Percentiles rank a stretch among this genome's conserved stretches.
phyloP scores from a whole-genome alignment of 2,888 invertebrate genomes.

The Ligdia adustata region DNA sequence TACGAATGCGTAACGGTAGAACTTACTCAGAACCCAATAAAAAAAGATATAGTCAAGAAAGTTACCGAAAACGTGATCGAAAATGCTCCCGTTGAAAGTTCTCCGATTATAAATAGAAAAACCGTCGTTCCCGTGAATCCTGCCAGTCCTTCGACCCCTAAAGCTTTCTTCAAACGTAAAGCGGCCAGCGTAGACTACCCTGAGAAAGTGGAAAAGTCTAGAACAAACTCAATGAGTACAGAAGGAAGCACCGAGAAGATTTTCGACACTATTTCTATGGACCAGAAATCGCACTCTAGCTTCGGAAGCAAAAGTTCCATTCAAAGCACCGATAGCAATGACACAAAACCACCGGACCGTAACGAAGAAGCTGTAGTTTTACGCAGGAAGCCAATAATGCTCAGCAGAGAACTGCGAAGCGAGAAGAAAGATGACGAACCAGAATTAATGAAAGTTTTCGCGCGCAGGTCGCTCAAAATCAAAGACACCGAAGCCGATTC shows the following conservation, averaged over 20 bases:
- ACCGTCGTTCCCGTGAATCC: conserved; percentile 50
- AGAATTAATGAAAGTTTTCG: conserved; percentile 92
- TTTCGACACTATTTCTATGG: conserved; percentile 75
- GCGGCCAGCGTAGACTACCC: conserved; percentile 81
- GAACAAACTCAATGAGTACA: conserved; percentile 70
- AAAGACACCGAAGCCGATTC: conserved; percentile 87
- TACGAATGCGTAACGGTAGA: conserved; percentile 43
- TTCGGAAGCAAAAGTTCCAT: conserved; percentile 79
- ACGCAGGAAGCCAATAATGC: conserved; percentile 80
- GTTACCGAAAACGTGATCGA: conserved; percentile 52
- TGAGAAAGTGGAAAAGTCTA: conserved; percentile 69
- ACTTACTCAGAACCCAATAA: conserved; percentile 31
- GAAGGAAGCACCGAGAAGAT: conserved; percentile 76
- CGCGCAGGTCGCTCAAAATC: conserved; percentile 90
- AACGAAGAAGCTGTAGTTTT: conserved; percentile 80
- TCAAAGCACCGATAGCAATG: conserved; percentile 75
- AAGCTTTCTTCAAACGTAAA: conserved; percentile 80
- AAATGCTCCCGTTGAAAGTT: conserved; percentile 50
- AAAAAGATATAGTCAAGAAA: conserved; percentile 58
- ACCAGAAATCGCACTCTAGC: conserved; percentile 75
- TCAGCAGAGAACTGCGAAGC: conserved; percentile 65
- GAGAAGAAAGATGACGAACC: conserved; percentile 87
- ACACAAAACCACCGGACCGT: conserved; percentile 66
- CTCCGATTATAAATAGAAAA: conserved; percentile 51
- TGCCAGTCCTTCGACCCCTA: conserved; percentile 70